Conservation (phyloP, 1,140 invertebrate genomes). For the Sipha flava region DNA sequence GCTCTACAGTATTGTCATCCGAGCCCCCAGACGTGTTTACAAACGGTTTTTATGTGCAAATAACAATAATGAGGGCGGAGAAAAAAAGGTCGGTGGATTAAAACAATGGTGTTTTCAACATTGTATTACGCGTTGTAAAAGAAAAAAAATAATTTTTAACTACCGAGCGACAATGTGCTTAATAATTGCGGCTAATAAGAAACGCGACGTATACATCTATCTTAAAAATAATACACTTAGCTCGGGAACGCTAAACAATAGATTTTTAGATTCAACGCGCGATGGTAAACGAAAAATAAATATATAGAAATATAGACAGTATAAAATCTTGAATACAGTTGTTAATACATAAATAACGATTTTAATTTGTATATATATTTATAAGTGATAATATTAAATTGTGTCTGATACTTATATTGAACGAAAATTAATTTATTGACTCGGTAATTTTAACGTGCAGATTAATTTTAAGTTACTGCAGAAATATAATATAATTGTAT, state of each 20-base stretch:
- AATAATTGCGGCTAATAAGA: neutral
- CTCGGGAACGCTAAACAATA: too few relatives aligned
- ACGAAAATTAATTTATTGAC: neutral
- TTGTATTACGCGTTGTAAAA: neutral
- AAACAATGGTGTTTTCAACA: constrained; percentile 2
- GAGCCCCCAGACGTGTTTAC: constrained; percentile 28
- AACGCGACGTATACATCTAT: neutral
- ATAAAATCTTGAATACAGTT: too few relatives aligned
- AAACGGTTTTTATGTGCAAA: constrained; percentile 31
- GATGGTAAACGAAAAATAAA: too few relatives aligned
- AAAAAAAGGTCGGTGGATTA: constrained; percentile 25
- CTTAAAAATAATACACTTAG: too few relatives aligned
- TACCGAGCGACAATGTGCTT: neutral
- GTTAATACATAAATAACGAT: too few relatives aligned
- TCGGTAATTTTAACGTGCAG: neutral
- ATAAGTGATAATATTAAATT: too few relatives aligned
- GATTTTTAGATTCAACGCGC: too few relatives aligned
- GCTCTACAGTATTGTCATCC: constrained; percentile 21
- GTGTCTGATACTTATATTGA: neutral
- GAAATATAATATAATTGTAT: neutral
- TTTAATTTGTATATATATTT: too few relatives aligned
- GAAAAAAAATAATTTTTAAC: neutral
- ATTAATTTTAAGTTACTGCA: neutral
- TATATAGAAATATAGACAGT: too few relatives aligned
- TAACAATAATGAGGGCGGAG: constrained; percentile 26